Evolutionary conservation across 2,797 vertebrate species (phyloP), one percentile per base, ranked within the genome.

Genomic region (Petrocephalus sullivani): DNA sequence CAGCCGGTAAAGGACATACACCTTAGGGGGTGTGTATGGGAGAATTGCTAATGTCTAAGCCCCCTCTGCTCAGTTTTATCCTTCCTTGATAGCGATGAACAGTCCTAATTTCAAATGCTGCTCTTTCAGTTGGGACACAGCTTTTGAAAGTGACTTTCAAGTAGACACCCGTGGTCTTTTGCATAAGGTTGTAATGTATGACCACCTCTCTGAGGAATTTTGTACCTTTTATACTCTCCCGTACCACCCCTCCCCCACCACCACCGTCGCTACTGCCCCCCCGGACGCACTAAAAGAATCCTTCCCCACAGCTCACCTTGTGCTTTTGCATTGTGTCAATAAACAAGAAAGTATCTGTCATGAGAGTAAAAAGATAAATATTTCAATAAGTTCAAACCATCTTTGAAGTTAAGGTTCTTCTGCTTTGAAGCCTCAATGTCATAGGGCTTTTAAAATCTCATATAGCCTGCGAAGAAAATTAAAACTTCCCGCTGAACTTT

Each of bases 361-460:
- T 28, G 88, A 91, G 90, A 92, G 88, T 78, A 89, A 91, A 93
- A 92, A 90, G 28, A 93, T 93, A 92, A 91, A 93, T 92, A 93
- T 93, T 93, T 92, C 88, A 93, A 91, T 90, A 91, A 90, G 87
- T 93, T 94, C 91, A 92, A 95, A 93, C 91, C 90, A 89, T 87
- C 92, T 94, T 94, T 94, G 94, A 95, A 94, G 94, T 91, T 89
- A 88, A 90, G 89, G 87, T 88, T 28, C 87, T 89, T 78, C 83
- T 21, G 88, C 93, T 95, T 94, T 95, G 94, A 95, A 94, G 93
- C 92, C 89, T 94, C 94, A 94, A 91, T 94, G 94, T 94, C 94
- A 93, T 93, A 67, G 87, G 90, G 91, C 90, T 92, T 93, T 93
- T 93, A 92, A 91, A 91, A 92, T 90, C 91, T 92, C 89, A 91